Evolutionary conservation across 2,113 vertebrate species (phyloP).

Genomic region (Salvelinus sp.): DNA sequence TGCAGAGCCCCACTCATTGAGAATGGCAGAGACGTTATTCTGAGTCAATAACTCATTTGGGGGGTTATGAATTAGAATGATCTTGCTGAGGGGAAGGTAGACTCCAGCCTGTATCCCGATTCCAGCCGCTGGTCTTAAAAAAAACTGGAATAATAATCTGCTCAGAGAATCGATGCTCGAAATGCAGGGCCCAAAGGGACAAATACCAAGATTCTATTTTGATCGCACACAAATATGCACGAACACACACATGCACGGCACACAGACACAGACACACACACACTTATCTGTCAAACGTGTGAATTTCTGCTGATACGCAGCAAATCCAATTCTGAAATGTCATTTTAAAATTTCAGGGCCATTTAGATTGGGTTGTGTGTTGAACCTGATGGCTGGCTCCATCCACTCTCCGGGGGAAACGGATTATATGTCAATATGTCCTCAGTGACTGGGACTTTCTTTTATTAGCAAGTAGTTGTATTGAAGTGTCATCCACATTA

Average conservation of each 20-base stretch:
- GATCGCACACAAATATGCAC: neutral
- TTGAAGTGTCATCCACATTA: conserved; percentile 51
- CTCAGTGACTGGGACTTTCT: conserved; percentile 44
- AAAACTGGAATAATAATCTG: conserved; percentile 69
- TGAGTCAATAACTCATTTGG: conserved; percentile 75
- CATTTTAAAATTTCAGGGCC: conserved; percentile 59
- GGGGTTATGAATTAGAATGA: conserved; percentile 73
- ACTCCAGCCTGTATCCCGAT: conserved; percentile 43
- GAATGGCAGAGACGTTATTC: conserved; percentile 47
- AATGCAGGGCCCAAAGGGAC: conserved; percentile 53
- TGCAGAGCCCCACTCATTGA: conserved; percentile 51
- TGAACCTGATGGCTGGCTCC: conserved; percentile 36
- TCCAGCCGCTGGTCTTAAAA: conserved; percentile 42
- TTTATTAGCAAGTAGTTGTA: conserved; percentile 62
- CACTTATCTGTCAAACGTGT: conserved; percentile 47
- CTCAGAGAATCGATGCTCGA: conserved; percentile 64
- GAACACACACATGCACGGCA: too few species aligned
- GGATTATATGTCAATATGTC: conserved; percentile 62
- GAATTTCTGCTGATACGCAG: conserved; percentile 61
- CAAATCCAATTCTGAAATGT: conserved; percentile 69
- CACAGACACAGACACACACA: too few species aligned
- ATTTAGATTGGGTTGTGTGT: conserved; percentile 52
- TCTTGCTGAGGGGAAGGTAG: conserved; percentile 69
- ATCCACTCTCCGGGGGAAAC: conserved; percentile 36
- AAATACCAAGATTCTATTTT: conserved; percentile 37